These are phyloP conservation scores for Orthonyx spaldingii DNA, from an alignment of 2,113 vertebrate species.

Conservation along the genomic window DNA sequence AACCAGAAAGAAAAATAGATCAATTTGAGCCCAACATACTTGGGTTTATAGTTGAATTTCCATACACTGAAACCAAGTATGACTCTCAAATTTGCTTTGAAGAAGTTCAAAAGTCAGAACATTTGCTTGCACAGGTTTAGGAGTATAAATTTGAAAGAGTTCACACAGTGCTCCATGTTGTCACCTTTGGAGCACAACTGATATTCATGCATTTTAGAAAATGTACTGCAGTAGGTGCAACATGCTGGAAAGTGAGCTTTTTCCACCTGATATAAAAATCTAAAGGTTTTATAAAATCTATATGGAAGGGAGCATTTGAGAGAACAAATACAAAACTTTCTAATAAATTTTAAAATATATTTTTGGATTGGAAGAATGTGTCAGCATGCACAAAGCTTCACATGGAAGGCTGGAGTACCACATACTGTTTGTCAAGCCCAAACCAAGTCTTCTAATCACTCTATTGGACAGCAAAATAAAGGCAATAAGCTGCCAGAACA, in stretches of 20 bases:
- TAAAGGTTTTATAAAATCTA: background rate
- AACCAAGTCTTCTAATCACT: background rate
- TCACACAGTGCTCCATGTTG: background rate
- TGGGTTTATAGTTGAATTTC: background rate
- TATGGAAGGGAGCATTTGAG: background rate
- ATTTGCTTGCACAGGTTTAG: background rate
- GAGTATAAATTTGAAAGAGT: background rate
- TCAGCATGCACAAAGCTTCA: background rate
- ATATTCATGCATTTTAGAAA: background rate
- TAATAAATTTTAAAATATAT: background rate
- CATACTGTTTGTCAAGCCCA: background rate
- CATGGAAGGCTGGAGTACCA: background rate
- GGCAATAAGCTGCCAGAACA: background rate
- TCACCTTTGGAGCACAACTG: background rate
- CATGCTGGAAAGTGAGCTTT: background rate
- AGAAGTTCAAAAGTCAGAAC: constrained; percentile 3
- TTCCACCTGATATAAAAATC: background rate
- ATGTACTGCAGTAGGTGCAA: background rate
- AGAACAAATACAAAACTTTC: background rate
- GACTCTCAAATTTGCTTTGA: background rate
- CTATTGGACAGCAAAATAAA: background rate
- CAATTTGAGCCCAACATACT: background rate
- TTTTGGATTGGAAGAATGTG: background rate
- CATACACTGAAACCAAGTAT: background rate
- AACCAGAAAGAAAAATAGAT: background rate